Evolutionary conservation across 2,797 vertebrate species (phyloP).

Genomic region (Labeo calbasu): DNA sequence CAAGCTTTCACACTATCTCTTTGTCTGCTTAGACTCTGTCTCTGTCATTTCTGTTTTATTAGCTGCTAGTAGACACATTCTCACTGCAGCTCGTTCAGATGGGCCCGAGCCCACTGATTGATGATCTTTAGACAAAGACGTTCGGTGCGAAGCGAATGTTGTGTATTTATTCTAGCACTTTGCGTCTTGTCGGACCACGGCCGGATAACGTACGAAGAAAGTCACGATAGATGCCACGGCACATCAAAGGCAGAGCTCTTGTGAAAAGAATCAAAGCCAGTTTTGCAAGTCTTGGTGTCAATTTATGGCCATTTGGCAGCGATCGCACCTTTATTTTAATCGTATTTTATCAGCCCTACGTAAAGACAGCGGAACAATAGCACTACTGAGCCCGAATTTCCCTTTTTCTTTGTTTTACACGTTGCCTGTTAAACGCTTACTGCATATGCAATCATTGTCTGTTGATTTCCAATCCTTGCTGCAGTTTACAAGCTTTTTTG

Average conservation of each 20-base stretch:
- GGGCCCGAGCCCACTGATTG: conserved; percentile 59
- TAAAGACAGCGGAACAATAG: conserved; percentile 39
- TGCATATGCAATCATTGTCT: conserved; percentile 62
- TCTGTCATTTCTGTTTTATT: conserved; percentile 69
- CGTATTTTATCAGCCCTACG: conserved; percentile 43
- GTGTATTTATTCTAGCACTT: conserved; percentile 51
- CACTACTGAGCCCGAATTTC: conserved; percentile 49
- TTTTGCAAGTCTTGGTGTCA: conserved; percentile 49
- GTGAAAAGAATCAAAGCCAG: conserved; percentile 41
- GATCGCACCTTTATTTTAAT: conserved; percentile 10
- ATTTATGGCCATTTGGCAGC: conserved; percentile 44
- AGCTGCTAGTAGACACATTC: conserved; percentile 65
- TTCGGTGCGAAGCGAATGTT: conserved; percentile 45
- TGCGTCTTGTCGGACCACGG: conserved; percentile 46
- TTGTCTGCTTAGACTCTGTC: conserved; percentile 64
- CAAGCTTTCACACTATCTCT: conserved; percentile 68
- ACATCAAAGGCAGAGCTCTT: conserved; percentile 53
- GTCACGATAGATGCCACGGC: conserved; percentile 43
- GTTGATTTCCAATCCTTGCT: conserved; percentile 61
- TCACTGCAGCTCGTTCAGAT: conserved; percentile 59
- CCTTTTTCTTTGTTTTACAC: conserved; percentile 58
- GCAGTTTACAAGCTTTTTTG: conserved; percentile 52
- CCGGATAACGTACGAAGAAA: conserved; percentile 23
- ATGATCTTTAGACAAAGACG: conserved; percentile 64
- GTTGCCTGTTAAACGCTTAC: conserved; percentile 56